Conservation (phyloP, 2,797 vertebrate genomes). For the Yasuhikotakia modesta region DNA sequence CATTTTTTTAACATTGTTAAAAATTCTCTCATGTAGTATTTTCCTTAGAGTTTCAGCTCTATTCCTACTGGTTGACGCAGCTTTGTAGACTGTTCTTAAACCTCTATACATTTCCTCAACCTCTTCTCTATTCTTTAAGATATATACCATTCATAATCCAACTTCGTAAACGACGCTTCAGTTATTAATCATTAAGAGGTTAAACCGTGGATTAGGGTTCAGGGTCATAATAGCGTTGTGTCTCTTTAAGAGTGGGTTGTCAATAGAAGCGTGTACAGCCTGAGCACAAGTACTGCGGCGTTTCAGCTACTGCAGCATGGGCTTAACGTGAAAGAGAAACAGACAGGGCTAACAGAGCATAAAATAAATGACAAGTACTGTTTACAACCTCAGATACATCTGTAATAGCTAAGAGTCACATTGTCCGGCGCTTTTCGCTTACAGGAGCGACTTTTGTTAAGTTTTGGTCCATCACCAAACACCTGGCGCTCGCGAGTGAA, state of each 20-base stretch:
- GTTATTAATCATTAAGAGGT: background rate
- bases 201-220: background rate
- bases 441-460: background rate
- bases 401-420: background rate
- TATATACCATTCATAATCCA: no score
- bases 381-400: background rate
- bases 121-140: no score
- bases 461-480: conserved; percentile 18
- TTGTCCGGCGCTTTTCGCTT: background rate
- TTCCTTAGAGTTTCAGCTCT: no score
- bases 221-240: conserved; percentile 40
- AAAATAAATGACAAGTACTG: background rate
- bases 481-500: conserved; percentile 27
- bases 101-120: no score
- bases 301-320: background rate
- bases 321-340: conserved; percentile 1
- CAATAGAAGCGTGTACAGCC: conserved; percentile 52
- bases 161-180: no score
- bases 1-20: no score
- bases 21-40: no score
- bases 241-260: conserved; percentile 79
- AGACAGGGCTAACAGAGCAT: background rate
- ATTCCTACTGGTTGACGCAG: no score
- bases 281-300: conserved; percentile 52
- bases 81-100: no score